Conservation (phyloP, 1,140 invertebrate genomes). For the Drosophila tropicalis region DNA sequence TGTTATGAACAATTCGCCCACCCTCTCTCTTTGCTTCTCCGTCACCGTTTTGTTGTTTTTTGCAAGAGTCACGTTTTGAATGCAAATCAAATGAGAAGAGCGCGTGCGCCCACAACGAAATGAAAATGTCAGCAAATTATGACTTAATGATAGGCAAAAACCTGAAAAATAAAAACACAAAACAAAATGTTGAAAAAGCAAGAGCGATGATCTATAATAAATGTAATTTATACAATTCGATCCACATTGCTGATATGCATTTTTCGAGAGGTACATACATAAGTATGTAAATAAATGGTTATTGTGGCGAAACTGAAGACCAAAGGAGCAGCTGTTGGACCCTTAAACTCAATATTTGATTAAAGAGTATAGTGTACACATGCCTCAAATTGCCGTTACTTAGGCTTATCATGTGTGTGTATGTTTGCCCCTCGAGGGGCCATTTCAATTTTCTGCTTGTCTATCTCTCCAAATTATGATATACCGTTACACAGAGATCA, state of each 20-base stretch:
- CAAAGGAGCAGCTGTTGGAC: too few species aligned
- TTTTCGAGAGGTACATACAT: too few species aligned
- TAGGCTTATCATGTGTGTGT: neutral
- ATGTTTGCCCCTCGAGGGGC: constrained; percentile 2
- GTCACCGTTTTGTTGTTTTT: neutral
- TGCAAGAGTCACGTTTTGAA: constrained; percentile 18
- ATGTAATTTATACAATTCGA: neutral
- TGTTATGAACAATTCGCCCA: neutral
- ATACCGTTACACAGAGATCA: constrained; percentile 63
- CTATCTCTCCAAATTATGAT: constrained; percentile 58
- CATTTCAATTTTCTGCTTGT: constrained; percentile 47
- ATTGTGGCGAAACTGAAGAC: too few species aligned
- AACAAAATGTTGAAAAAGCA: neutral
- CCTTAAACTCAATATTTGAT: too few species aligned
- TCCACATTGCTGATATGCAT: too few species aligned
- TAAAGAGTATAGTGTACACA: neutral
- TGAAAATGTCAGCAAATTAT: constrained; percentile 55
- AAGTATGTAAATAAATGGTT: too few species aligned
- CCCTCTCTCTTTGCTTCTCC: neutral
- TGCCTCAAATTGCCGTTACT: neutral
- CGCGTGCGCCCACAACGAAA: constrained; percentile 36
- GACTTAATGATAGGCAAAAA: constrained; percentile 45
- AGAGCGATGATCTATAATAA: constrained; percentile 15
- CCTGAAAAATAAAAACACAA: neutral
- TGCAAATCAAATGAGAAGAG: constrained; percentile 15